A percentile compares a stretch with the other conserved stretches of the same genome.
These are phyloP conservation scores for Ammospiza maritima DNA, from an alignment of 2,797 vertebrate genomes.

Conservation along the genomic window DNA sequence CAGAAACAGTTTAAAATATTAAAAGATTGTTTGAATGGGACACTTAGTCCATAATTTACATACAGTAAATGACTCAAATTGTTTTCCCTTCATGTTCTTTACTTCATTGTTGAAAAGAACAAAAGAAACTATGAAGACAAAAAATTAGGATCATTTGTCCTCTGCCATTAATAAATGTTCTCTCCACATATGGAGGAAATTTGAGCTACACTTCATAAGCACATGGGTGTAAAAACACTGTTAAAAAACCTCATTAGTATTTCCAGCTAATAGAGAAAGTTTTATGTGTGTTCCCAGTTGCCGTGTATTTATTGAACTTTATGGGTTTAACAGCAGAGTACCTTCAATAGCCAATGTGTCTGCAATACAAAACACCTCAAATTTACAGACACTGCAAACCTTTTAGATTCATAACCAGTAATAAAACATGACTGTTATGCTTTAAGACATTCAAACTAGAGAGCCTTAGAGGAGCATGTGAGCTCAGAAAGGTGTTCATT, in stretches of 20 bases:
- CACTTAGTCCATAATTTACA: background rate
- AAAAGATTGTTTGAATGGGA: constrained; percentile 10
- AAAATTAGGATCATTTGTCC: background rate
- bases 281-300: background rate
- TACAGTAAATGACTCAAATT: background rate
- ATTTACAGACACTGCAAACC: background rate
- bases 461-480: background rate
- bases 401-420: background rate
- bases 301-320: background rate
- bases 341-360: background rate
- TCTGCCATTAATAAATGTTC: background rate
- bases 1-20: constrained; percentile 31
- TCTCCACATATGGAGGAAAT: background rate
- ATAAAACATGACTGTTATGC: background rate
- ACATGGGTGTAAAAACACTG: background rate
- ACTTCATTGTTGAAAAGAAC: background rate
- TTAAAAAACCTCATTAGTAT: background rate
- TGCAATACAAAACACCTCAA: background rate
- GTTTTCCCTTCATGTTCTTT: background rate
- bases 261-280: background rate
- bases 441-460: background rate
- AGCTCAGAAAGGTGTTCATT: background rate
- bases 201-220: background rate
- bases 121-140: background rate
- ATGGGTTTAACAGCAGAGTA: background rate